phyloP scores from a whole-genome alignment of 2,113 vertebrate genomes.

The Macrotis lagotis region DNA sequence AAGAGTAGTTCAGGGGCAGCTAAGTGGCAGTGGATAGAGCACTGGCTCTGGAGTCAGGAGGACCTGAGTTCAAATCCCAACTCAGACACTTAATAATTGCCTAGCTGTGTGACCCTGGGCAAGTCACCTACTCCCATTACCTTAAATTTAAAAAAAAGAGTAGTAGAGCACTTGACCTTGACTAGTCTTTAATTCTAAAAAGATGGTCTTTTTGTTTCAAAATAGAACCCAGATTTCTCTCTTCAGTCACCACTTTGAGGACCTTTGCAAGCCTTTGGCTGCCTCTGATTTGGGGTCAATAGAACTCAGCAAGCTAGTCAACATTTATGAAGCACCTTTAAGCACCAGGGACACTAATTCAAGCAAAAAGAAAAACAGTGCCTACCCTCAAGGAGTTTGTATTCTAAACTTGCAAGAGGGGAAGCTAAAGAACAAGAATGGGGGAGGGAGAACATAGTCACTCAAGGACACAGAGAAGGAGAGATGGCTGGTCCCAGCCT shows the following conservation, averaged over 20 bases:
- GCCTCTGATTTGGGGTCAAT: not conserved
- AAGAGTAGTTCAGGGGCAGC: not conserved
- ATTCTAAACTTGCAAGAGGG: not conserved
- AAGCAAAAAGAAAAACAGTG: not conserved
- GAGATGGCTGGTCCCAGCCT: not conserved
- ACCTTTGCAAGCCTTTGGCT: not conserved
- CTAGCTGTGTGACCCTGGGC: no score
- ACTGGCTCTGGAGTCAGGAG: no score
- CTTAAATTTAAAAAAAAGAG: no score
- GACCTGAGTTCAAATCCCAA: no score
- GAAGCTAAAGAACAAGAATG: not conserved
- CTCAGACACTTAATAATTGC: no score
- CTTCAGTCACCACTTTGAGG: not conserved
- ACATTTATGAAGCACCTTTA: not conserved
- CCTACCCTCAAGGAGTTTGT: not conserved
- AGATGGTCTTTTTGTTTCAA: not conserved
- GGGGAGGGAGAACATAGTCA: not conserved
- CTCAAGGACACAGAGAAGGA: not conserved
- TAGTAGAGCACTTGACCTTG: no score
- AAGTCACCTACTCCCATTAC: no score
- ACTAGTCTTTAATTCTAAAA: not conserved
- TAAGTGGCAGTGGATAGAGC: no score
- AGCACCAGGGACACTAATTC: not conserved
- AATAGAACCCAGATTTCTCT: not conserved
- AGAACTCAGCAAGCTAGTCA: not conserved